Conservation (phyloP, 2,797 vertebrate species). For the Corythornis leucogaster region DNA sequence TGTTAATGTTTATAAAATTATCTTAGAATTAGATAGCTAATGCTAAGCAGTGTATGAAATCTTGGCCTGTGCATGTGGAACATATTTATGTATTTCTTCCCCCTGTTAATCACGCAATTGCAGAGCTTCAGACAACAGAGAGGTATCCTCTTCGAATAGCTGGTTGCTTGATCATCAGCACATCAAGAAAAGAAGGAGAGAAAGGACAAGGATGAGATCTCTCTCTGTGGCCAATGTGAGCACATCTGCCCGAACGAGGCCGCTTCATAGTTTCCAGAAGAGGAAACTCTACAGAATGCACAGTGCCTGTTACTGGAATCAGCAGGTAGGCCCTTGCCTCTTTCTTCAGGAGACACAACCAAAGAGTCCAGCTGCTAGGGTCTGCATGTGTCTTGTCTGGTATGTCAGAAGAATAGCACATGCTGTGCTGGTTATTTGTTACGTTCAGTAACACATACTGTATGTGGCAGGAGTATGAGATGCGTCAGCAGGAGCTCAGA, state of each 20-base stretch:
- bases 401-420: neutral
- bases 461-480: neutral
- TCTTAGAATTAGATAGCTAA: neutral
- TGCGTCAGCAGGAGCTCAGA: slow-evolving; percentile 2
- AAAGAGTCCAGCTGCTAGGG: neutral
- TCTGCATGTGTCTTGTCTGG: neutral
- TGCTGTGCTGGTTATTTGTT: neutral
- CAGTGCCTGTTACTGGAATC: slow-evolving; percentile 59
- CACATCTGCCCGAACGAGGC: slow-evolving; percentile 88
- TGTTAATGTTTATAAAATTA: neutral
- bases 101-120: slow-evolving; percentile 44
- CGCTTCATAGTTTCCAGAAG: slow-evolving; percentile 88
- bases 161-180: slow-evolving; percentile 76
- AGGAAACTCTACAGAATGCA: slow-evolving; percentile 85
- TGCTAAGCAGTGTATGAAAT: neutral
- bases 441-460: rapidly evolving
- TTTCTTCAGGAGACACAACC: neutral
- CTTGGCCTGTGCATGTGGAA: neutral
- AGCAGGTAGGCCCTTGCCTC: slow-evolving; percentile 70
- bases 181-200: slow-evolving; percentile 83
- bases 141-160: slow-evolving; percentile 70
- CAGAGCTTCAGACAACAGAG: slow-evolving; percentile 78
- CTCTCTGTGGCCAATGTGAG: slow-evolving; percentile 72
- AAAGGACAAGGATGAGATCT: slow-evolving; percentile 73
- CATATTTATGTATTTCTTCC: neutral